Conservation (phyloP, 2,797 vertebrate genomes). For the Syndactyla subalaris region DNA sequence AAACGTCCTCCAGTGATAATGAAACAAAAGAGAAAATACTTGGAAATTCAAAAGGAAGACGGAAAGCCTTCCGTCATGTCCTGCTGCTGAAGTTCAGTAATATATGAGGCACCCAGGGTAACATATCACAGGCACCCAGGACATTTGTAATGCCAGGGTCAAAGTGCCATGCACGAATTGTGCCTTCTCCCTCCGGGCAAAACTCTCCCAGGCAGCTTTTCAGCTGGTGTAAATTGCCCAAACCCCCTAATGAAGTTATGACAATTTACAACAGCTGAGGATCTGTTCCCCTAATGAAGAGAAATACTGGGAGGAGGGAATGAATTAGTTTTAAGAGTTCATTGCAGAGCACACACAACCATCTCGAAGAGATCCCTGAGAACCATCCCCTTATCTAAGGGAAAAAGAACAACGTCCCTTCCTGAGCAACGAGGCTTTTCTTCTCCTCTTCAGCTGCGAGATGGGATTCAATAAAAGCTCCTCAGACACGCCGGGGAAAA, state of each 20-base stretch:
- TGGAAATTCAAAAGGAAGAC: not conserved
- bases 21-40: not conserved
- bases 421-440: not conserved
- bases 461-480: not conserved
- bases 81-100: not conserved
- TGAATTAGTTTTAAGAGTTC: not conserved
- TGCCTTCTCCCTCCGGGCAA: not conserved
- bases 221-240: slow-evolving; percentile 51
- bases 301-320: not conserved
- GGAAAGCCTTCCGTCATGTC: not conserved
- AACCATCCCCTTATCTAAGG: not conserved
- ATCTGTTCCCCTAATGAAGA: slow-evolving; percentile 29
- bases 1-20: not conserved
- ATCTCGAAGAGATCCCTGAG: not conserved
- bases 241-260: slow-evolving; percentile 23
- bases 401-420: not conserved
- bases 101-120: not conserved
- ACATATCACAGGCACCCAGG: not conserved
- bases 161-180: not conserved
- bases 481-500: not conserved
- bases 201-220: slow-evolving; percentile 7
- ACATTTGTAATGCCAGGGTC: slow-evolving; percentile 22
- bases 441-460: not conserved
- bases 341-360: not conserved
- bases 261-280: slow-evolving; percentile 51